phyloP scores from a whole-genome alignment of 2,113 vertebrate species.

The Syngnathus floridae region DNA sequence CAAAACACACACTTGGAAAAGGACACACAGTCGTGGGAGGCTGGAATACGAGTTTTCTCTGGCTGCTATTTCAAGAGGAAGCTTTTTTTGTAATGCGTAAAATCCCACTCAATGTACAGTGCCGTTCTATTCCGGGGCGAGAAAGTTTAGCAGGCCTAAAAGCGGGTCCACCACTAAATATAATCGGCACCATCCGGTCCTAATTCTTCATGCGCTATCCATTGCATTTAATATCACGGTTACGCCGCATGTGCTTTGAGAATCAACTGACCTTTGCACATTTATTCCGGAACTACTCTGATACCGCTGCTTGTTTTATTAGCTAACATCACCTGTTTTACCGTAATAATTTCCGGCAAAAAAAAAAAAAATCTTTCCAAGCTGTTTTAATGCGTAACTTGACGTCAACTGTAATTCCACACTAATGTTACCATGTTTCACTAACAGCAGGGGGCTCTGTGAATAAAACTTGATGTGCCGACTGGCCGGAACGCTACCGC shows the following conservation, averaged over 20 bases:
- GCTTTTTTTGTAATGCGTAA: conserved; percentile 15
- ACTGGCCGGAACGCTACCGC: conserved; percentile 34
- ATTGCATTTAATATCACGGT: conserved; percentile 28
- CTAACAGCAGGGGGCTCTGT: conserved; percentile 21
- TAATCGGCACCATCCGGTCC: conserved; percentile 37
- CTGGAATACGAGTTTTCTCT: conserved; percentile 26
- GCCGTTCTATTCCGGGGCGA: conserved; percentile 32
- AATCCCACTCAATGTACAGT: conserved; percentile 29
- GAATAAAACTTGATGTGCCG: conserved; percentile 24
- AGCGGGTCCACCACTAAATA: conserved; percentile 35
- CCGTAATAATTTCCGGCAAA: conserved; percentile 1
- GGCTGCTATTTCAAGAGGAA: conserved; percentile 44
- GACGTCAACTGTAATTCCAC: conserved; percentile 36
- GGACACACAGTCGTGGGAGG: conserved; percentile 33
- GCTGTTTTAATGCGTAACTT: conserved; percentile 12
- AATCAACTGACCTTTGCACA: conserved; percentile 11
- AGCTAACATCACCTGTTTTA: background rate
- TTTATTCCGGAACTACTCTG: conserved; percentile 3
- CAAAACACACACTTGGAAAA: conserved; percentile 30
- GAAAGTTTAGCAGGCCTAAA: conserved; percentile 25
- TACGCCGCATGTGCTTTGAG: conserved; percentile 8
- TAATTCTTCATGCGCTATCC: conserved; percentile 23
- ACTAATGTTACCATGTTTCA: conserved; percentile 22
- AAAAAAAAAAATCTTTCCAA: background rate
- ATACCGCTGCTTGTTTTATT: background rate